Conservation (phyloP, 2,113 vertebrate species). For the Syngnathus scovelli region DNA sequence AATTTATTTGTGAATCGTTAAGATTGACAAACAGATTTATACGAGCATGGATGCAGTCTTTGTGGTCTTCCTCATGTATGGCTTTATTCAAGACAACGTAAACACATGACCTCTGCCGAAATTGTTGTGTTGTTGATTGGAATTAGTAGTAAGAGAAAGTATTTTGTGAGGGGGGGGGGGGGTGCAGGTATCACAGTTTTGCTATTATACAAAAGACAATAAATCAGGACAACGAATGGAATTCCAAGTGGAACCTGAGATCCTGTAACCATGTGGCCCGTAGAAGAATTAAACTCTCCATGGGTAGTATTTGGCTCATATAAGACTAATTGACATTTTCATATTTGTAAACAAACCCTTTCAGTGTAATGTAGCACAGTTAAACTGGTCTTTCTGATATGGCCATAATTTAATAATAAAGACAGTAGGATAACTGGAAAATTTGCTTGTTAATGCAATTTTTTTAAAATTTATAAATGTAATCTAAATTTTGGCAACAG, state of each 20-base stretch:
- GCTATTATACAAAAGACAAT: slow-evolving; percentile 36
- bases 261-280: slow-evolving; percentile 7
- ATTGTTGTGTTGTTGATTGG: background rate
- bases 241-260: slow-evolving; percentile 51
- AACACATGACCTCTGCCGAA: slow-evolving; percentile 7
- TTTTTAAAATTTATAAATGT: background rate
- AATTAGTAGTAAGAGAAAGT: slow-evolving; percentile 3
- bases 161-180: no score
- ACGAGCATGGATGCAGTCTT: slow-evolving; percentile 32
- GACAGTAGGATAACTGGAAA: slow-evolving; percentile 27
- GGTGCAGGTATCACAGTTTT: slow-evolving; percentile 32
- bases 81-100: slow-evolving; percentile 20
- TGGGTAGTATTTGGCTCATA: slow-evolving; percentile 6
- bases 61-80: slow-evolving; percentile 29
- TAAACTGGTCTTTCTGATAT: slow-evolving; percentile 28
- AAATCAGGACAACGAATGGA: slow-evolving; percentile 7
- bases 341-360: background rate
- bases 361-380: slow-evolving; percentile 25
- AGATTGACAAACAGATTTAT: slow-evolving; percentile 39
- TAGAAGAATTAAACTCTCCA: slow-evolving; percentile 7
- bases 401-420: background rate
- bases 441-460: slow-evolving; percentile 7
- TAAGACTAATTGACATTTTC: slow-evolving; percentile 1
- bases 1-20: slow-evolving; percentile 62
- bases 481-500: background rate